Evolutionary conservation across 1,140 invertebrate genomes (phyloP), one percentile per base, ranked within the genome.

Genomic region (Drosophila saltans): DNA sequence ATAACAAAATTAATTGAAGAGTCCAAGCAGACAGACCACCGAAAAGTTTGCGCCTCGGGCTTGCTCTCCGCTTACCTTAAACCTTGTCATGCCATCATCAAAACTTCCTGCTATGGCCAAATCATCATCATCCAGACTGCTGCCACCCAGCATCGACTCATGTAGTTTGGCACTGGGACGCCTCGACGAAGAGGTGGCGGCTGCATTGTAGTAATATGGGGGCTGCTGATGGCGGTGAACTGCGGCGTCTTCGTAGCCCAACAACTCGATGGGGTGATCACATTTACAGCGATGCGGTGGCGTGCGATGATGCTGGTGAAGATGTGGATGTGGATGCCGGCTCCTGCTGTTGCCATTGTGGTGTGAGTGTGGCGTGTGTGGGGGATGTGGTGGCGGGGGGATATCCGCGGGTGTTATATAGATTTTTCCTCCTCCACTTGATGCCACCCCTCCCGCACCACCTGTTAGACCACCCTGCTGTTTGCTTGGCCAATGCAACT

Each of bases 381-480:
- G 89, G 9, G 89, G 82, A 43, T 85, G 81, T 2, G 81, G 89
- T n/a, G 89, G 89, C 30, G 89, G 89, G 65, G 89, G 89, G 67
- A 91, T 91, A 52, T 91, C 89, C 69, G 84, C 78, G 60, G 89
- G 89, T 75, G 89, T 91, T 76, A 91, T 91, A 91, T 90, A 91
- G 61, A 91, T 82, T 80, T 88, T 91, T 2, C 82, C 83, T 11
- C 72, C 75, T 52, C 71, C 70, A 2, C 48, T 59, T n/a, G 67
- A 39, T 21, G 39, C 36, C n/a, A 39, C 40, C 2, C 56, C 41
- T 16, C 24, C 28, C 5, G 4, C 43, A 10, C 26, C 43, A 16
- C 62, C 48, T 45, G 26, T 7, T 33, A 21, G 24, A 24, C 59
- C 59, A 45, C 65, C 63, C 59, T 70, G 72, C 61, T 81, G 86